Percentiles rank a stretch among this genome's conserved stretches.
Evolutionary conservation across 2,113 vertebrate species (phyloP).

Genomic region (Cairina moschata): DNA sequence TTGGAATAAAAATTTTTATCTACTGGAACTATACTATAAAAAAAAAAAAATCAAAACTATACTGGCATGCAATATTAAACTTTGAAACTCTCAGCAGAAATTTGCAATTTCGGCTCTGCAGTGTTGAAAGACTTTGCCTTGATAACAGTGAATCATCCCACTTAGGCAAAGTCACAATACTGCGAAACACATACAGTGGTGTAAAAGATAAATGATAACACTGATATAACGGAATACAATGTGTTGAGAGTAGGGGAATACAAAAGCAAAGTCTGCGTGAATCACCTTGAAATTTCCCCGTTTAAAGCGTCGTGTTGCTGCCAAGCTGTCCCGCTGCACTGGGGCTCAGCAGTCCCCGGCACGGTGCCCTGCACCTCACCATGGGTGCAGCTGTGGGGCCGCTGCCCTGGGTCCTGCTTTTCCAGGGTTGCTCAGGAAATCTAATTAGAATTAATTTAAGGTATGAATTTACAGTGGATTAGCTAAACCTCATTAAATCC

Average conservation of each 20-base stretch:
- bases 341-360: not conserved
- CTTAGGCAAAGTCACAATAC: not conserved
- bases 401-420: fast-evolving
- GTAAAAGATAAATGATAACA: not conserved
- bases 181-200: fast-evolving
- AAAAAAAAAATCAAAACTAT: not conserved
- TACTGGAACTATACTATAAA: not conserved
- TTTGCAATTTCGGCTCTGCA: not conserved
- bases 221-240: fast-evolving
- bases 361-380: too few relatives aligned
- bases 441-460: not conserved
- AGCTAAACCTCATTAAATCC: not conserved
- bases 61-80: too few relatives aligned
- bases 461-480: not conserved
- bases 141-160: not conserved
- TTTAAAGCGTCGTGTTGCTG: fast-evolving
- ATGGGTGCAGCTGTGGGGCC: too few relatives aligned
- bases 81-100: not conserved
- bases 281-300: not conserved
- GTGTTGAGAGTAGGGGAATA: not conserved
- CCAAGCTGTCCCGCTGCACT: not conserved
- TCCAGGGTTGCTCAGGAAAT: not conserved
- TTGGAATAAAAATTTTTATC: not conserved
- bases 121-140: not conserved
- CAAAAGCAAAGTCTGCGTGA: not conserved